Base-by-base conservation (phyloP, 37 sponge, comb jelly and placozoan genomes). In the Halisarca cf. caerulea region DNA sequence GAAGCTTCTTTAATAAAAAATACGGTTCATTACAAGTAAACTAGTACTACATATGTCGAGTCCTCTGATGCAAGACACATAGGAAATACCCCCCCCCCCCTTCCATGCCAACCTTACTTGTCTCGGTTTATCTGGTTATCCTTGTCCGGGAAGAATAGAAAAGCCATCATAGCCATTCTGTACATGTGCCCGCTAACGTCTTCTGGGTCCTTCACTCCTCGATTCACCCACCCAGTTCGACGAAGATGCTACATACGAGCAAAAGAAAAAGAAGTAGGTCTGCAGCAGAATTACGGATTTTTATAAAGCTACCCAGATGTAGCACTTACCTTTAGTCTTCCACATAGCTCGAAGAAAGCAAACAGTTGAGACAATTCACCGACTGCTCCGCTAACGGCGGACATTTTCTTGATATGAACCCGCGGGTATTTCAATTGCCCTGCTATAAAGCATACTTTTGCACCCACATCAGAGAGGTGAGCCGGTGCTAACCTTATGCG, bases 171-270 rank as follows among this genome's bases (percentile, higher is more conserved):
- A 3, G 95, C 89, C 97, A 97, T 97, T 25, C 97, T 79, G 84
- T 97, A 94, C 97, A 94, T 95, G 89, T 97, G 97, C 14, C 88
- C 93, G 32, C 95, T 83, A n/a, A 97, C 95, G 25, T 86, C 92
- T 83, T 97, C 97, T 37, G 95, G 92, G 9, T 92, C 82, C 14
- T 72, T 43, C 5, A 97, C 89, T 21, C 73, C 84, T 34, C 66
- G 72, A 23, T 72, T 36, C 32, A 97, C 97, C 97, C 97, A 97
- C 3, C 97, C 97, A 11, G 93, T 95, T 33, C 97, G 59, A 35
- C 79, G 87, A 0, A 96, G 66, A 72, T 94, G 92, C 96, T 96
- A 30, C 20, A 32, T 17, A 33, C 71, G 45, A 28, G 60, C 34
- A 30, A 41, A 40, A 58, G 41, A 3, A 28, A 74, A 43, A 57